phyloP scores from a whole-genome alignment of 2,113 vertebrate species.

The Alaudala cheleensis region DNA sequence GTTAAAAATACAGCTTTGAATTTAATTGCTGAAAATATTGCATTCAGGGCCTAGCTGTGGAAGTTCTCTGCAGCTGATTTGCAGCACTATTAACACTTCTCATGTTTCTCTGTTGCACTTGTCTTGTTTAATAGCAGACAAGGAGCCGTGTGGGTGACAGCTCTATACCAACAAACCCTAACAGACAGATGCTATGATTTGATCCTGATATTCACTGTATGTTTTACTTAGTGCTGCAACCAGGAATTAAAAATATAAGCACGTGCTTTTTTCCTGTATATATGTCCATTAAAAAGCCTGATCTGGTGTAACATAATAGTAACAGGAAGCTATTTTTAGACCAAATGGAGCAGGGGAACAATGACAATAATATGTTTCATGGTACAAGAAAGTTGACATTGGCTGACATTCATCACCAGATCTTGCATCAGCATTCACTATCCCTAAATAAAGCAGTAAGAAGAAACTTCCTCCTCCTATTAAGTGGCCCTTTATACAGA shows the following conservation, averaged over 20 bases:
- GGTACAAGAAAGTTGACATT: background rate
- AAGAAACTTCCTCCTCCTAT: background rate
- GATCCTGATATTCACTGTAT: slow-evolving; percentile 25
- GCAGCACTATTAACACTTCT: background rate
- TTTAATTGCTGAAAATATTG: background rate
- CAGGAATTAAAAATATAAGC: background rate
- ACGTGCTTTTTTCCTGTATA: background rate
- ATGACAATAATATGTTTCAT: background rate
- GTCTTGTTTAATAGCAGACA: background rate
- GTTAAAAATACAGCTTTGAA: background rate
- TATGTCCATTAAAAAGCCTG: background rate
- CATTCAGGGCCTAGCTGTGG: background rate
- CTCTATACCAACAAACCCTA: slow-evolving; percentile 32
- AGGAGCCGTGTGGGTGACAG: slow-evolving; percentile 13
- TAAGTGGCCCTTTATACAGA: background rate
- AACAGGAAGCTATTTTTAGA: background rate
- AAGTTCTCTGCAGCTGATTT: background rate
- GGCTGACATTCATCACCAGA: background rate
- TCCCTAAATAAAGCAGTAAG: background rate
- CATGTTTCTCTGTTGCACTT: slow-evolving; percentile 31
- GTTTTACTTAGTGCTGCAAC: background rate
- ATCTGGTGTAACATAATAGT: background rate
- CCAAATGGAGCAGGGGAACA: background rate
- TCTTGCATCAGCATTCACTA: background rate
- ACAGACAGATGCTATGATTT: slow-evolving; percentile 22